Conservation (phyloP, 2,113 vertebrate genomes). For the Dasypus novemcinctus region DNA sequence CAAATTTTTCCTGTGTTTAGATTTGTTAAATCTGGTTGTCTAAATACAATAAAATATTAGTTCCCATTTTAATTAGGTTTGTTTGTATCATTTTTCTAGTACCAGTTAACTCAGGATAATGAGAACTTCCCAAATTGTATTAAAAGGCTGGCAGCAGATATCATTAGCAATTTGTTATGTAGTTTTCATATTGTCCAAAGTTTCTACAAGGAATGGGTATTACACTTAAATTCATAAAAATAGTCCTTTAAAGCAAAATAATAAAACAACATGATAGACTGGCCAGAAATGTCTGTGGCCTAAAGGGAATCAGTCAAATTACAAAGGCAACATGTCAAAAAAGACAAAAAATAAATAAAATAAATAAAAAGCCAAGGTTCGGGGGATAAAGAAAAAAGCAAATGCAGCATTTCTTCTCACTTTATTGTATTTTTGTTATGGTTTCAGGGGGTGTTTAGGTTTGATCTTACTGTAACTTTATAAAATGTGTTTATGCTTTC, state of each 20-base stretch:
- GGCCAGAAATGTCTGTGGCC: not conserved
- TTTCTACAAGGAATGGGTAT: not conserved
- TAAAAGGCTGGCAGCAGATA: not conserved
- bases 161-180: not conserved
- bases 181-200: not conserved
- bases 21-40: not conserved
- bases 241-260: not conserved
- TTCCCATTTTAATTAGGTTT: constrained; percentile 5
- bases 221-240: constrained; percentile 30
- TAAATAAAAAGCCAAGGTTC: not conserved
- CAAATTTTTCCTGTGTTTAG: not conserved
- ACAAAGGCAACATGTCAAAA: not conserved
- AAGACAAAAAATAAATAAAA: too few species aligned
- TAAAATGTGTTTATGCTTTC: not conserved
- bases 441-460: not conserved
- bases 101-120: not conserved
- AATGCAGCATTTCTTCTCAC: not conserved
- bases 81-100: not conserved
- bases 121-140: constrained; percentile 9
- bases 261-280: not conserved
- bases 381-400: not conserved
- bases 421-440: constrained; percentile 30
- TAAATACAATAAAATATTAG: not conserved
- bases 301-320: constrained; percentile 28
- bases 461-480: not conserved